phyloP scores from a whole-genome alignment of 2,797 vertebrate genomes.

The Picus viridis region DNA sequence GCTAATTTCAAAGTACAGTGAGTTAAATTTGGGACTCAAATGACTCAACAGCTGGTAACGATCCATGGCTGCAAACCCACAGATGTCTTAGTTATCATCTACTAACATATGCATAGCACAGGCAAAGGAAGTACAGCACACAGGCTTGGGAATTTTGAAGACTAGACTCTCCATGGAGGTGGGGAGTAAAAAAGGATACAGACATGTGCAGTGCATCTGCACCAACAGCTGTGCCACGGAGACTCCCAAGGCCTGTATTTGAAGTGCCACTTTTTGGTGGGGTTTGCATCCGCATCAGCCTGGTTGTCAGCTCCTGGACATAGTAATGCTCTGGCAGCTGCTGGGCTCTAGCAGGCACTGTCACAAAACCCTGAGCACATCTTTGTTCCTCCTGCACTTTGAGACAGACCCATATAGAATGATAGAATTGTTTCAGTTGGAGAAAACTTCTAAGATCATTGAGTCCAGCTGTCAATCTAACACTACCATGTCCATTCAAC shows the following conservation, averaged over 20 bases:
- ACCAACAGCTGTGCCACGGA: accelerated
- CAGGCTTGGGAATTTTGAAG: not conserved
- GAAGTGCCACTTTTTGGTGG: not conserved
- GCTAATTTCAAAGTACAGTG: conserved; percentile 61
- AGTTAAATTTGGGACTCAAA: conserved; percentile 53
- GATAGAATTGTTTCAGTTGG: too few relatives aligned
- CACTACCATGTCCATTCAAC: too few relatives aligned
- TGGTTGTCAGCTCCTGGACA: not conserved
- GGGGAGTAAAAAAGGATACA: not conserved
- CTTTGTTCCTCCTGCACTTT: not conserved
- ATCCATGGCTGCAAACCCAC: conserved; percentile 27
- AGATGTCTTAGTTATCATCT: conserved; percentile 50
- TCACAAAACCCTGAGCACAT: not conserved
- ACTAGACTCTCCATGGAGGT: not conserved
- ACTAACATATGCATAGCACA: not conserved
- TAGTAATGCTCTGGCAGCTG: not conserved
- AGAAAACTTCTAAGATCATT: too few relatives aligned
- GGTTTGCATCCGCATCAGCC: not conserved
- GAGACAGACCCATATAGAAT: not conserved
- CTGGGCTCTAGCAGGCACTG: not conserved
- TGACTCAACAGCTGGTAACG: conserved; percentile 64
- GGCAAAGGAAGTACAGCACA: not conserved
- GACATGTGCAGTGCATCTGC: not conserved
- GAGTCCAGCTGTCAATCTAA: too few relatives aligned
- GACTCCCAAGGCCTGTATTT: not conserved